Percentiles rank a stretch among this genome's conserved stretches.
phyloP scores from a whole-genome alignment of 2,797 vertebrate genomes.

The Simalia tracyae region DNA sequence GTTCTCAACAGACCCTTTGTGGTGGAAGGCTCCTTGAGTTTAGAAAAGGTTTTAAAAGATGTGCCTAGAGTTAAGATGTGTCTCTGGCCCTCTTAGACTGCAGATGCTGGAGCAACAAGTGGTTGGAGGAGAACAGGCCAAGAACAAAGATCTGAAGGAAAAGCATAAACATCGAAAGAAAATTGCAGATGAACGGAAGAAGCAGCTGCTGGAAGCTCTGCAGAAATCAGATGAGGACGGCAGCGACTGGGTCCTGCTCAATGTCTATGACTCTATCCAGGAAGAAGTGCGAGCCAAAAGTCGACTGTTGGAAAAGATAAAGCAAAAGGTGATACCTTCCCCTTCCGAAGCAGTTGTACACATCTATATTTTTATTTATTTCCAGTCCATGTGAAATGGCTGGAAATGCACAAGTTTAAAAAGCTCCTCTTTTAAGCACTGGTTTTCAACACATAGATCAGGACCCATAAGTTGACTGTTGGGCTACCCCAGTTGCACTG shows the following conservation, averaged over 20 bases:
- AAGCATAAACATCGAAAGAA: constrained; percentile 76
- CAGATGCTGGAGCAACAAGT: constrained; percentile 87
- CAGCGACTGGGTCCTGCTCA: constrained; percentile 81
- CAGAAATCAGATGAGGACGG: constrained; percentile 78
- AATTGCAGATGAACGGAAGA: constrained; percentile 80
- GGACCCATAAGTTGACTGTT: background rate
- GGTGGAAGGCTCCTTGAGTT: background rate
- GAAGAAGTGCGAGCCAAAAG: constrained; percentile 86
- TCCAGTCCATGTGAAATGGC: background rate
- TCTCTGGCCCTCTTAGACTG: constrained; percentile 71
- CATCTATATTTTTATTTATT: background rate
- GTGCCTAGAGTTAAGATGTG: background rate
- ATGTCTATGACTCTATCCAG: constrained; percentile 87
- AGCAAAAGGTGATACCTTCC: constrained; percentile 79
- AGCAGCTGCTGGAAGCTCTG: constrained; percentile 79
- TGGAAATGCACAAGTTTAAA: background rate
- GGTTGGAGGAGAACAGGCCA: constrained; percentile 85
- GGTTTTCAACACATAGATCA: background rate
- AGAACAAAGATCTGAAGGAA: constrained; percentile 85
- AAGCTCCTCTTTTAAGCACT: background rate
- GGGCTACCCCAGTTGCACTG: background rate
- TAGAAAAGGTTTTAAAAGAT: background rate
- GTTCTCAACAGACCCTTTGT: background rate
- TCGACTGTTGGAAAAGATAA: constrained; percentile 82
- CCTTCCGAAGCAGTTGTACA: background rate